These are phyloP conservation scores for Engraulis encrasicolus DNA, from an alignment of 2,113 vertebrate species.

Conservation along the genomic window DNA sequence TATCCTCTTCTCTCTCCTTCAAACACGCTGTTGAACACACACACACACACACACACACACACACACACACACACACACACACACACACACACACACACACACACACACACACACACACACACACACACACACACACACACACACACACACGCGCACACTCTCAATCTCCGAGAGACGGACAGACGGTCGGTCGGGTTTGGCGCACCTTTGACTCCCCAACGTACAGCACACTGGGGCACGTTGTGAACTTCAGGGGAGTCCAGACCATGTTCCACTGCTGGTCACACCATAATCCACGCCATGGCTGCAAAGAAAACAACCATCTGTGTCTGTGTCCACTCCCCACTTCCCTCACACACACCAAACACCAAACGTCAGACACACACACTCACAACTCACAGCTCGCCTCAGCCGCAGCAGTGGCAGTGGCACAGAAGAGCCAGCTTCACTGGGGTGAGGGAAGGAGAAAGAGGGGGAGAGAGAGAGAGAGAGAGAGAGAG, in stretches of 20 bases:
- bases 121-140: conserved; percentile 16
- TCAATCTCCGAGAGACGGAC: conserved; percentile 33
- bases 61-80: no score
- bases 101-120: not conserved
- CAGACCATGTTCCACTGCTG: conserved; percentile 15
- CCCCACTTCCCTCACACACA: no score
- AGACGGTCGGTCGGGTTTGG: no score
- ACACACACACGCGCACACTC: not conserved
- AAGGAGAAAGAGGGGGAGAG: conserved; percentile 45
- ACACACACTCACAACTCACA: conserved; percentile 3
- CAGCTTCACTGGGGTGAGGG: conserved; percentile 37
- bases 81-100: no score
- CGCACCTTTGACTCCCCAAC: conserved; percentile 42
- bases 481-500: conserved; percentile 39
- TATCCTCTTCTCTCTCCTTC: no score
- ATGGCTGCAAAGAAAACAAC: not conserved
- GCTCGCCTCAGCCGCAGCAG: no score
- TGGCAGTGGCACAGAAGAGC: conserved; percentile 32
- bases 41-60: no score
- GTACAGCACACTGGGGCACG: conserved; percentile 35
- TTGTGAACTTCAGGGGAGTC: conserved; percentile 31
- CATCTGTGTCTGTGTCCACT: conserved; percentile 26
- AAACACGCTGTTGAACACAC: no score
- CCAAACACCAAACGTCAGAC: no score
- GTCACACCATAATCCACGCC: not conserved